Percentiles rank a stretch among this genome's conserved stretches.
phyloP scores from a whole-genome alignment of 2,113 vertebrate genomes.

The Lucifuga dentata region DNA sequence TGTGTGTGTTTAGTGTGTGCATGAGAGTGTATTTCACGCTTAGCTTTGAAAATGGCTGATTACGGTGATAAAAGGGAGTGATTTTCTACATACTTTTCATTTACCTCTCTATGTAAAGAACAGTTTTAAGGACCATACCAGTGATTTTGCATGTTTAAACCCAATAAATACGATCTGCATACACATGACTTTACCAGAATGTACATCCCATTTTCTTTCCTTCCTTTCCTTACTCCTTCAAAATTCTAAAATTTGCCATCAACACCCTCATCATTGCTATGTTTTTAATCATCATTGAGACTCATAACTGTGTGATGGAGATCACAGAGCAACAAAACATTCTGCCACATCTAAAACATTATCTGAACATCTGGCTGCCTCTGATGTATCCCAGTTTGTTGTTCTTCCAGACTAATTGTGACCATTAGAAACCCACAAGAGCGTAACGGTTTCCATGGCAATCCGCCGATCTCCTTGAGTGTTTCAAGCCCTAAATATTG shows the following conservation, averaged over 20 bases:
- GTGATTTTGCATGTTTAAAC: too few relatives aligned
- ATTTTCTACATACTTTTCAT: neutral
- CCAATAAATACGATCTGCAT: too few relatives aligned
- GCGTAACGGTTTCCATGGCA: conserved; percentile 78
- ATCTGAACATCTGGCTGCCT: conserved; percentile 74
- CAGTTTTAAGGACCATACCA: too few relatives aligned
- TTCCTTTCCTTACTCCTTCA: too few relatives aligned
- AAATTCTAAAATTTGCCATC: neutral
- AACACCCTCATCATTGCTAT: conserved; percentile 35
- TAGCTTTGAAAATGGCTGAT: conserved; percentile 8
- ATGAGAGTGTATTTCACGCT: neutral
- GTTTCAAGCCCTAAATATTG: conserved; percentile 48
- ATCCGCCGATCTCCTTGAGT: conserved; percentile 53
- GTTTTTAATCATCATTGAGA: conserved; percentile 41
- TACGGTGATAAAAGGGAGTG: neutral
- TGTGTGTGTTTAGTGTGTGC: neutral
- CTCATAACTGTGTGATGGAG: conserved; percentile 48
- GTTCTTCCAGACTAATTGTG: conserved; percentile 72
- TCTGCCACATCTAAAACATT: conserved; percentile 38
- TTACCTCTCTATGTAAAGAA: neutral
- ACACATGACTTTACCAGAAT: too few relatives aligned
- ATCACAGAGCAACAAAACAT: conserved; percentile 47
- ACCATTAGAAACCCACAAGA: conserved; percentile 71
- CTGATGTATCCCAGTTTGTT: conserved; percentile 72
- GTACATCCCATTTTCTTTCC: too few relatives aligned